Conservation (phyloP, 2,113 vertebrate genomes). For the Etheostoma cragini region DNA sequence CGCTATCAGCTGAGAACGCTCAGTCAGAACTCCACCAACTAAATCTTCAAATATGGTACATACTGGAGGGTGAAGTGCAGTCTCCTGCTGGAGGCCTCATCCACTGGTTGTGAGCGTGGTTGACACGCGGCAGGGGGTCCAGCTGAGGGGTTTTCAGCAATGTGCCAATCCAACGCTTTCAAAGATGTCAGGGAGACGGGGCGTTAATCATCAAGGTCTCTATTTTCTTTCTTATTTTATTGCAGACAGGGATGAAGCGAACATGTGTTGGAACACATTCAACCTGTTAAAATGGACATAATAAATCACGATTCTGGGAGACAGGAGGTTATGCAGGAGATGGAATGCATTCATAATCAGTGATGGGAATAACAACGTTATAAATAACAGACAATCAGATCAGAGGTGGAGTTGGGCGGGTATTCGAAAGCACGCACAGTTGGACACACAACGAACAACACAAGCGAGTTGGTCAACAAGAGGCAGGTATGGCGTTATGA, state of each 20-base stretch:
- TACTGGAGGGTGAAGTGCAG: constrained; percentile 19
- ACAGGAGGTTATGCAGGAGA: background rate
- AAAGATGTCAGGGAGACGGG: background rate
- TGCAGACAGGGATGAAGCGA: background rate
- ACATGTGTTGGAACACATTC: background rate
- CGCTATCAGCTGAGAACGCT: constrained; percentile 14
- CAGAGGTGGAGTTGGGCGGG: too few species aligned
- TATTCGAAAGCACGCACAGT: too few species aligned
- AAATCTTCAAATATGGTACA: constrained; percentile 4
- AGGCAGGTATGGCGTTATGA: too few species aligned
- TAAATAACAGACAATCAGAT: too few species aligned
- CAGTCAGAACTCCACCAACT: constrained; percentile 2
- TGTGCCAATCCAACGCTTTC: background rate
- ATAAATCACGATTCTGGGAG: background rate
- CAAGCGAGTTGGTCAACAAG: too few species aligned
- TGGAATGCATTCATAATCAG: background rate
- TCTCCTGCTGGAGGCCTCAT: constrained; percentile 25
- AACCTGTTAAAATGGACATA: background rate
- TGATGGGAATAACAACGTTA: background rate
- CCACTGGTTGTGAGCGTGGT: background rate
- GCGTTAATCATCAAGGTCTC: background rate
- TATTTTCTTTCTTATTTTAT: background rate
- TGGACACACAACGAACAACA: too few species aligned
- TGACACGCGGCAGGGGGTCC: constrained; percentile 6
- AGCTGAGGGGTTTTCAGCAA: constrained; percentile 8